These are phyloP conservation scores for Parazoanthus swiftii DNA, from an alignment of 92 coral and sea anemone species.

Conservation along the genomic window DNA sequence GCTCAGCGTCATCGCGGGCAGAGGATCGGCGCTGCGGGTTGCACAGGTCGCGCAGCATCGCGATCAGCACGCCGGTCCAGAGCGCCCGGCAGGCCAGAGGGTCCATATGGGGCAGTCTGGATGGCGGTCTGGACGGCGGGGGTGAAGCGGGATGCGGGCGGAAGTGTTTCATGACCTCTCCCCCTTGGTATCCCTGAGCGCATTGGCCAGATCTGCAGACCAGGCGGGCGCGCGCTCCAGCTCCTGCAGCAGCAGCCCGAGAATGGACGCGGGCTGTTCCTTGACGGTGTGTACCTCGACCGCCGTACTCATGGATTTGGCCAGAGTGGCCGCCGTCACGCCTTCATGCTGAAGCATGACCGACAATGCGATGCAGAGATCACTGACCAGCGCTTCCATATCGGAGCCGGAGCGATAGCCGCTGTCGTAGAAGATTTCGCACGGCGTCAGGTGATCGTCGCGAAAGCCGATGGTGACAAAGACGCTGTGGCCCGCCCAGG, in stretches of 20 bases:
- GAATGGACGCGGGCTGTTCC: neutral
- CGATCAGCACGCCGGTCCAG: conserved; percentile 1
- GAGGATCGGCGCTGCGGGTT: conserved; percentile 1
- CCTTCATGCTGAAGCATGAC: neutral
- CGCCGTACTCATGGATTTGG: neutral
- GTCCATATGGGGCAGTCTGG: neutral
- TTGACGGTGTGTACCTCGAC: neutral
- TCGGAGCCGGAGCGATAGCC: neutral
- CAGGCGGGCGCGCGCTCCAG: neutral
- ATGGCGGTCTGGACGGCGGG: conserved; percentile 1
- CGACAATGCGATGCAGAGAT: neutral
- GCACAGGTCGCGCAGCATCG: conserved; percentile 1
- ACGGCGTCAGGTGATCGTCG: neutral
- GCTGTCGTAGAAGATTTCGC: conserved; percentile 9
- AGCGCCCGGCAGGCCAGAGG: conserved; percentile 2
- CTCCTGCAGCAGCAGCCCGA: neutral
- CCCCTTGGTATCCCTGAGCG: too few relatives aligned
- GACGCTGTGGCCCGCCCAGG: neutral
- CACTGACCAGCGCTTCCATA: neutral
- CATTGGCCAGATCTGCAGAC: neutral
- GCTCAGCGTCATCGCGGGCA: neutral
- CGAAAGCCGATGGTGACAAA: neutral
- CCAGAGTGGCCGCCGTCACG: neutral
- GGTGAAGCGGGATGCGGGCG: conserved; percentile 1
- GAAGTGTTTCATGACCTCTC: too few relatives aligned